Conservation (phyloP, 2,888 invertebrate genomes). For the Gastrophysa polygoni region DNA sequence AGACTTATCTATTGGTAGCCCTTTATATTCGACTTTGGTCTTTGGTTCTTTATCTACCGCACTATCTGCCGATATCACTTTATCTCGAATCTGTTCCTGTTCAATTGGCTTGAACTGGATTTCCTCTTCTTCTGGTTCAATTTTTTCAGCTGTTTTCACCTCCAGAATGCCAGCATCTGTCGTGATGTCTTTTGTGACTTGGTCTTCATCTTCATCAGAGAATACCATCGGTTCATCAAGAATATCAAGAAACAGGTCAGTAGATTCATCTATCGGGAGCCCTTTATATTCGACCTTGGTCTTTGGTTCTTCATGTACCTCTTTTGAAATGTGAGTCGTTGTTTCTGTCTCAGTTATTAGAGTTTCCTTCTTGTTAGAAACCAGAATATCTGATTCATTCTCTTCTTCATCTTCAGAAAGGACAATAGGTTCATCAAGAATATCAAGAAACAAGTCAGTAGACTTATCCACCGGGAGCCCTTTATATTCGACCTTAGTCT, state of each 20-base stretch:
- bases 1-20: slow-evolving; percentile 41
- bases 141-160: neutral
- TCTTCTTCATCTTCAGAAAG: slow-evolving; percentile 40
- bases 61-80: too few relatives aligned
- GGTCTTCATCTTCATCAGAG: slow-evolving; percentile 44
- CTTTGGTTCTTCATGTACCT: neutral
- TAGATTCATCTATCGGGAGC: slow-evolving; percentile 41
- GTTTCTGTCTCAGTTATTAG: too few relatives aligned
- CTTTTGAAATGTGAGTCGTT: neutral
- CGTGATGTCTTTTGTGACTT: slow-evolving; percentile 13
- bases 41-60: too few relatives aligned
- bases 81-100: too few relatives aligned
- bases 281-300: slow-evolving; percentile 32
- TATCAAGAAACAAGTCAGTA: slow-evolving; percentile 50
- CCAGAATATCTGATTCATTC: too few relatives aligned
- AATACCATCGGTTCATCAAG: slow-evolving; percentile 48
- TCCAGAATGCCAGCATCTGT: neutral
- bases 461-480: slow-evolving; percentile 47
- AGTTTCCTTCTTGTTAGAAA: too few relatives aligned
- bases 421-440: slow-evolving; percentile 49
- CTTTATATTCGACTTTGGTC: slow-evolving; percentile 33
- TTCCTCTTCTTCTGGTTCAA: neutral
- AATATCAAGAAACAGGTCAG: slow-evolving; percentile 38
- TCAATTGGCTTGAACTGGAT: neutral
- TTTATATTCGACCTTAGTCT: slow-evolving; percentile 32